Evolutionary conservation across 2,113 vertebrate species (phyloP).

Genomic region (Meleagris gallopavo): DNA sequence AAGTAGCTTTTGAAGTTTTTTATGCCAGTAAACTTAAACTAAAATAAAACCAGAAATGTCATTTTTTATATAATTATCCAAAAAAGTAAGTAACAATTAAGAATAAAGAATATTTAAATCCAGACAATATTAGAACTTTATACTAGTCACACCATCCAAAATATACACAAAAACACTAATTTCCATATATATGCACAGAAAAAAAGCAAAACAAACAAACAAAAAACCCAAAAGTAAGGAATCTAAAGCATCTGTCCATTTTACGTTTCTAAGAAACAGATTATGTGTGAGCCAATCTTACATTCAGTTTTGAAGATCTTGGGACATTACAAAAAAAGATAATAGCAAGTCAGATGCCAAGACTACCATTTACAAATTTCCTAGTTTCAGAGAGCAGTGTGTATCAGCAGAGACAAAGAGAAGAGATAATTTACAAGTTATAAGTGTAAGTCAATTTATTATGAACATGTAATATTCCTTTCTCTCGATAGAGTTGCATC

Average conservation of each 20-base stretch:
- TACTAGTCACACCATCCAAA: not conserved
- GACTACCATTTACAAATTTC: not conserved
- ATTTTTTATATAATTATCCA: not conserved
- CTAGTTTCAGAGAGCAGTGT: not conserved
- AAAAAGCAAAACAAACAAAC: not conserved
- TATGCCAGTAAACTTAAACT: not conserved
- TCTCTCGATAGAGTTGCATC: not conserved
- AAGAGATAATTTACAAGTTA: not conserved
- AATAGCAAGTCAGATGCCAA: not conserved
- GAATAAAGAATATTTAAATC: not conserved
- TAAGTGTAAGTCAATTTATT: not conserved
- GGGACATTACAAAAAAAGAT: not conserved
- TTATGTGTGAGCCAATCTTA: not conserved
- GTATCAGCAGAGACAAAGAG: not conserved
- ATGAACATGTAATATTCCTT: not conserved
- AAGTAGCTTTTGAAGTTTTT: not conserved
- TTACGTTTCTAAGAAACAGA: not conserved
- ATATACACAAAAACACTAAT: not conserved
- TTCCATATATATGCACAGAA: not conserved
- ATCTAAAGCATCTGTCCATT: not conserved
- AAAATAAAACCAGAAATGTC: not conserved
- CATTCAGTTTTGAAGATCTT: not conserved
- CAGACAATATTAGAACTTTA: not conserved
- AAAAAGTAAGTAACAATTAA: not conserved
- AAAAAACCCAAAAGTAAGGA: not conserved